These are phyloP conservation scores for Tragelaphus eurycerus DNA, from an alignment of 2,797 vertebrate genomes.

Conservation along the genomic window DNA sequence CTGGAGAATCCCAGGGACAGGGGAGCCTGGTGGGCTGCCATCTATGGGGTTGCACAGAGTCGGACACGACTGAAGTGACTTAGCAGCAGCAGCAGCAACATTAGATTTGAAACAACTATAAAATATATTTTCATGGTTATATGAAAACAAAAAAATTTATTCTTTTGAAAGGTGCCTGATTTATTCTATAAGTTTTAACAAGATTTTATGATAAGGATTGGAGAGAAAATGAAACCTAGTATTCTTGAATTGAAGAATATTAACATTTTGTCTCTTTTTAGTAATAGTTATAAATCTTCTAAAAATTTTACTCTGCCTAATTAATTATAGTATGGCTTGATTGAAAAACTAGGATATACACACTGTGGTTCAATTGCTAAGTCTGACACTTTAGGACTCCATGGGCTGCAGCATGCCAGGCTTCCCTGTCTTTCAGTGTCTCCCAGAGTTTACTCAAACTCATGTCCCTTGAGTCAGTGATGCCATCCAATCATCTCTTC, in stretches of 20 bases:
- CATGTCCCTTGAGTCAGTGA: neutral
- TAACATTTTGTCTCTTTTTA: neutral
- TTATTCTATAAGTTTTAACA: neutral
- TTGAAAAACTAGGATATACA: neutral
- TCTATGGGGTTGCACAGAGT: too few relatives aligned
- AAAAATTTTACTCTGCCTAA: neutral
- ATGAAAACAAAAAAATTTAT: neutral
- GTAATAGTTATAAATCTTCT: neutral
- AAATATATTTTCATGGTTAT: constrained; percentile 10
- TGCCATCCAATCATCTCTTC: neutral
- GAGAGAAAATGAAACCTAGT: neutral
- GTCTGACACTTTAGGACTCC: neutral
- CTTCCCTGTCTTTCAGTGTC: neutral
- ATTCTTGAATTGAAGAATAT: constrained; percentile 1
- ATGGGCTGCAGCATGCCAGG: neutral
- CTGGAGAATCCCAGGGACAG: too few relatives aligned
- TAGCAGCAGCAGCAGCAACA: neutral
- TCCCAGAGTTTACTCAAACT: neutral
- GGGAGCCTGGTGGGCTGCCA: too few relatives aligned
- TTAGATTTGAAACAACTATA: neutral
- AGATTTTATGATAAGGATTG: neutral
- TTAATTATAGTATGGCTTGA: neutral
- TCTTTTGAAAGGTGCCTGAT: neutral
- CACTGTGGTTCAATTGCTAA: neutral
- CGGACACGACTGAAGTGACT: too few relatives aligned